These are phyloP conservation scores for Cenopis cana DNA, from an alignment of 2,888 invertebrate species.

Conservation along the genomic window DNA sequence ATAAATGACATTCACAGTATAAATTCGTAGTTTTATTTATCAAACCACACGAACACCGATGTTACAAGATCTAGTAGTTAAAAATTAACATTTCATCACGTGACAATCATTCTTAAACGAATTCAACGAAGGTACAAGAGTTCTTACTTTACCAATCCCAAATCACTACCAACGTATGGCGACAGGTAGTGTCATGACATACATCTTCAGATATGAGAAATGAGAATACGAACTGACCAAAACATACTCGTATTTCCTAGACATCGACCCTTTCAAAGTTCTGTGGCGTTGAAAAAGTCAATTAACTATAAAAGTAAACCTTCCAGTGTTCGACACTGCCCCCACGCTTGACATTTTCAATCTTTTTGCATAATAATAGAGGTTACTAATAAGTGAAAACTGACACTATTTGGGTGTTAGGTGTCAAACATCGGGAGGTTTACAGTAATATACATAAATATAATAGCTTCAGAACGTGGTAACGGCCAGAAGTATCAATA, in stretches of 20 bases:
- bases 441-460: slow-evolving; percentile 13
- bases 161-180: background rate
- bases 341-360: no score
- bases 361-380: no score
- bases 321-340: no score
- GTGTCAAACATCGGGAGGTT: no score
- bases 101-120: slow-evolving; percentile 27
- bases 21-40: slow-evolving; percentile 62
- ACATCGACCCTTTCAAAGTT: background rate
- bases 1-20: slow-evolving; percentile 42
- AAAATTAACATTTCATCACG: slow-evolving; percentile 27
- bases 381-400: no score
- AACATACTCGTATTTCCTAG: slow-evolving; percentile 10
- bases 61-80: slow-evolving; percentile 33
- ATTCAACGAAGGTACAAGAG: no score
- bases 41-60: slow-evolving; percentile 53
- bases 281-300: no score
- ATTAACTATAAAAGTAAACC: no score
- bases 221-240: background rate
- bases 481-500: slow-evolving; percentile 24
- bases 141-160: slow-evolving; percentile 12
- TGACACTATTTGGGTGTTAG: no score
- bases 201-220: background rate
- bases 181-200: no score
- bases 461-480: slow-evolving; percentile 25